Evolutionary conservation across 2,113 vertebrate species (phyloP).

Genomic region (Bolborhynchus lineola): DNA sequence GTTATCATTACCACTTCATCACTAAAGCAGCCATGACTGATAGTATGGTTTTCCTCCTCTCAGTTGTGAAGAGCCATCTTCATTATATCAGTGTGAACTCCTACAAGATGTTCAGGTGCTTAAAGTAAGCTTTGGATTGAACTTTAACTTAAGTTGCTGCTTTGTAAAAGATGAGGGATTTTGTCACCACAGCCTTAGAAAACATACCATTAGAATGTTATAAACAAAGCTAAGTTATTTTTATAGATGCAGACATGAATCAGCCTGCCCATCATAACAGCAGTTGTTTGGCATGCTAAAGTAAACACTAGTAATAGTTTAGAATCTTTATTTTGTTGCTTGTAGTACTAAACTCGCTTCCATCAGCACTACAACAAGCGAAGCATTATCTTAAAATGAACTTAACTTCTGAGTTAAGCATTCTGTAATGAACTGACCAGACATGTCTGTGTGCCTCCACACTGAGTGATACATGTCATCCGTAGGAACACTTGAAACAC

Average conservation of each 20-base stretch:
- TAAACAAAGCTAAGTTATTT: not conserved
- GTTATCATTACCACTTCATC: not conserved
- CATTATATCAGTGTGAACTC: not conserved
- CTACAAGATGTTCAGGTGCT: not conserved
- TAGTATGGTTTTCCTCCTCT: not conserved
- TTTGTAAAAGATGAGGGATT: not conserved
- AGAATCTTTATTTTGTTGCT: not conserved
- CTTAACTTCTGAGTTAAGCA: not conserved
- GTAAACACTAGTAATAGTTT: not conserved
- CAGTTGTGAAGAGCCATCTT: not conserved
- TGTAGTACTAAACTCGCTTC: not conserved
- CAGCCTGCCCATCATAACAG: not conserved
- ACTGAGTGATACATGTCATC: not conserved
- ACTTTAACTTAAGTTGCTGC: not conserved
- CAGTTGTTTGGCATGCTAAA: not conserved
- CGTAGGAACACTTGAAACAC: not conserved
- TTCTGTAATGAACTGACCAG: not conserved
- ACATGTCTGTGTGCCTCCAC: not conserved
- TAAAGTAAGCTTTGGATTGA: not conserved
- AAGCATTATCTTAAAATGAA: conserved; percentile 27
- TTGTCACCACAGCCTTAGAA: not conserved
- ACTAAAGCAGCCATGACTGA: not conserved
- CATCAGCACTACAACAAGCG: conserved; percentile 16
- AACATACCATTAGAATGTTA: not conserved
- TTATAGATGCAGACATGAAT: not conserved